Evolutionary conservation across 2,888 invertebrate species (phyloP).

Genomic region (Leptinotarsa juncta): DNA sequence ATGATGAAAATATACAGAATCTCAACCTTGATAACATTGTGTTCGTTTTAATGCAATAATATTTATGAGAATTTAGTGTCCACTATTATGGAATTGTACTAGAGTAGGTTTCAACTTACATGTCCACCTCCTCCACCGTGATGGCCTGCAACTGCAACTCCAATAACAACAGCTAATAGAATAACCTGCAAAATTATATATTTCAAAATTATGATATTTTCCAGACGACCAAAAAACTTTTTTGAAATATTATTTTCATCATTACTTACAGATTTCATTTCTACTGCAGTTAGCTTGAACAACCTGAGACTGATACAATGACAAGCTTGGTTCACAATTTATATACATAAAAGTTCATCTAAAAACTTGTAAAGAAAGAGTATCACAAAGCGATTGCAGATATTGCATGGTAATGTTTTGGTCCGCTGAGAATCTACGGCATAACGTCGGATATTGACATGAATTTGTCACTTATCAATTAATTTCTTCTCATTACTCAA

Average conservation of each 20-base stretch:
- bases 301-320: not conserved
- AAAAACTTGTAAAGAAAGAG: slow-evolving; percentile 5
- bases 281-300: not conserved
- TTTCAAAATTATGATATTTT: not conserved
- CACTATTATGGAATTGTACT: not conserved
- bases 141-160: slow-evolving; percentile 16
- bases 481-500: no score
- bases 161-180: slow-evolving; percentile 8
- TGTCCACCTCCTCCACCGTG: slow-evolving; percentile 14
- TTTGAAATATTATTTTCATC: not conserved
- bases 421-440: slow-evolving; percentile 3
- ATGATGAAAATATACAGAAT: no score
- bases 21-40: no score
- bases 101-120: slow-evolving; percentile 16
- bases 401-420: slow-evolving; percentile 13
- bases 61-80: not conserved
- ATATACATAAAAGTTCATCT: not conserved
- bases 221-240: not conserved
- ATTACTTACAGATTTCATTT: slow-evolving; percentile 6
- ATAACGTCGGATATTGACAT: slow-evolving; percentile 5
- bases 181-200: not conserved
- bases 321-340: not conserved
- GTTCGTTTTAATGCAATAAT: not conserved
- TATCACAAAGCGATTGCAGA: not conserved
- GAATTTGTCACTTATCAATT: not conserved